Conservation (phyloP, 2,797 vertebrate species). For the Tympanoctomys barrerae region DNA sequence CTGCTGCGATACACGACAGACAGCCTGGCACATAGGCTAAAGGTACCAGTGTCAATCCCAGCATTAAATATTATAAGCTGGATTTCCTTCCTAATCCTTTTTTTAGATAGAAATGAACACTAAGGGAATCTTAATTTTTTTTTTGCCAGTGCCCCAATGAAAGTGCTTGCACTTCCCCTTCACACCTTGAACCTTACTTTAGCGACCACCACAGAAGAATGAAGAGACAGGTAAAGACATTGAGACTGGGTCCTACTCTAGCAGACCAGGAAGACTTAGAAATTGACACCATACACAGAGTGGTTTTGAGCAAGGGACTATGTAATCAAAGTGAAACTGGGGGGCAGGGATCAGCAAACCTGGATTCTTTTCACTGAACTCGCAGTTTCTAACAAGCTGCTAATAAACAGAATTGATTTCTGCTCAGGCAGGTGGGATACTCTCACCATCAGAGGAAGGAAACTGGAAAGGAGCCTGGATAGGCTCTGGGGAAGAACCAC, state of each 20-base stretch:
- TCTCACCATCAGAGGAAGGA: background rate
- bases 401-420: background rate
- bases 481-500: background rate
- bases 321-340: background rate
- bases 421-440: background rate
- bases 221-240: background rate
- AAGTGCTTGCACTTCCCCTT: background rate
- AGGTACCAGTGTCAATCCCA: background rate
- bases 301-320: background rate
- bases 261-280: background rate
- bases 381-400: background rate
- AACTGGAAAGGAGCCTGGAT: background rate
- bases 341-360: background rate
- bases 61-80: background rate
- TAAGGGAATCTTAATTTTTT: background rate
- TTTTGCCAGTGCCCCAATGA: background rate
- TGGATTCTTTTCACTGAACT: background rate
- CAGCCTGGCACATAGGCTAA: accelerated
- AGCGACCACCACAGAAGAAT: background rate
- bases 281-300: background rate
- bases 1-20: background rate
- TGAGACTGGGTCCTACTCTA: background rate
- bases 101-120: background rate
- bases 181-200: background rate
- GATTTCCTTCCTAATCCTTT: background rate